Evolutionary conservation across 2,113 vertebrate genomes (phyloP), one percentile per base, ranked within the genome.

Genomic region (Thryonomys swinderianus): DNA sequence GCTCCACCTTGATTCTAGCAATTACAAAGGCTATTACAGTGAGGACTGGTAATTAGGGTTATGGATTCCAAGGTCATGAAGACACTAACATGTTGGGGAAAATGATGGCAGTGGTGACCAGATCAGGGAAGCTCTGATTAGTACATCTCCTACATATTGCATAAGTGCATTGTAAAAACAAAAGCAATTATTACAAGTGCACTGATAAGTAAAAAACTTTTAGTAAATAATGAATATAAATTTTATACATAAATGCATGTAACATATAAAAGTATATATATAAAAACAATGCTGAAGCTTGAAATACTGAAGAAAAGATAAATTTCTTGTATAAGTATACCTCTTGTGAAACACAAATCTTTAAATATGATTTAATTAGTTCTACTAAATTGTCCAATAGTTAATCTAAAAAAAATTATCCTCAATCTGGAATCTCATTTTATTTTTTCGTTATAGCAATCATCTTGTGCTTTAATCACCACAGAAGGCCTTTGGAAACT

Each of bases 131-230:
- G 45, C 17, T 4, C 4, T 83, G 86, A 94, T 90, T 73, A 88
- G 55, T 53, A 92, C 30, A 6, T 73, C 37, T 91, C 57, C n/a
- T 94, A 84, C 34, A 76, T 81, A 55, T 86, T 97, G 30, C 85
- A 95, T 93, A 79, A 95, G 61, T 61, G 73, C 48, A 95, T 96
- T 95, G 94, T 85, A 95, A 96, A 97, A 94, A 85, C 95, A 96
- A 97, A 97, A 88, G 82, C 12, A 96, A 91, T 96, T 92, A 92
- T 93, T 88, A 83, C 78, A 79, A 96, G 71, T 95, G 27, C 30
- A 92, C 76, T 95, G 93, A 91, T 67, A 93, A 83, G 48, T 83
- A 14, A 90, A 61, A 95, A 96, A 51, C 90, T 34, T 42, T 97
- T 91, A 91, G 34, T 89, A 93, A 95, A 80, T 97, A 88, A 94